Base-by-base conservation (phyloP, 2,113 vertebrate species). In the Trogon melanurus region DNA sequence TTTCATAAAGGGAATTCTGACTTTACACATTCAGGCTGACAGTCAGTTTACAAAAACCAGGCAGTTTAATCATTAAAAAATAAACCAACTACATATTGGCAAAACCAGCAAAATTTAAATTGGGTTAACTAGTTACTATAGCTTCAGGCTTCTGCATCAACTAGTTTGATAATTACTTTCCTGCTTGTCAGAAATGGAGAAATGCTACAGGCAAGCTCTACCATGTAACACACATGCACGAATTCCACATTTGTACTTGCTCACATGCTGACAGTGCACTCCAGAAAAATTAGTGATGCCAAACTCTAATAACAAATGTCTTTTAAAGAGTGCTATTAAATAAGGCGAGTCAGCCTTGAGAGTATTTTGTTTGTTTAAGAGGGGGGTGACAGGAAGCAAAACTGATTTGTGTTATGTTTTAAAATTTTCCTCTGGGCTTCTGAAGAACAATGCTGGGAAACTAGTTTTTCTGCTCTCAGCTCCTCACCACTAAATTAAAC, bases 81-180 rank as follows among this genome's bases (percentile, higher is more conserved):
- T 56, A 76, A 73, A 17, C 76, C 82, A 76, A 73, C 34, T 87
- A 60, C 54, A 51, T 66, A 62, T 44, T 78, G 79, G 32, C 61
- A 71, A 93, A 95, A 47, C 38, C 34, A 92, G 66, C 27, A 60
- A 85, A 76, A 88, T 48, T 76, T 94, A 78, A 93, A 88, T 85
- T 80, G 71, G 48, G 27, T 80, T 94, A 89, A 90, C 87, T 83
- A 61, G 89, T 88, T 92, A n/a, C n/a, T 85, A n/a, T 82, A 71
- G 56, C 91, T 71, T 88, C 21, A 66, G 56, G 95, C 66, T 88
- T 44, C 51, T 91, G 51, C 67, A 83, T 73, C 74, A 94, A 60
- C 66, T 85, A 69, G 71, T 80, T 91, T 94, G 87, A 89, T 88
- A 88, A 94, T 95, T 96, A 73, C 34, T 87, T 92, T 88, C 51